Percentiles rank a stretch among this genome's conserved stretches.
Conservation (phyloP, 2,888 invertebrate genomes). For the Trichogramma evanescens region DNA sequence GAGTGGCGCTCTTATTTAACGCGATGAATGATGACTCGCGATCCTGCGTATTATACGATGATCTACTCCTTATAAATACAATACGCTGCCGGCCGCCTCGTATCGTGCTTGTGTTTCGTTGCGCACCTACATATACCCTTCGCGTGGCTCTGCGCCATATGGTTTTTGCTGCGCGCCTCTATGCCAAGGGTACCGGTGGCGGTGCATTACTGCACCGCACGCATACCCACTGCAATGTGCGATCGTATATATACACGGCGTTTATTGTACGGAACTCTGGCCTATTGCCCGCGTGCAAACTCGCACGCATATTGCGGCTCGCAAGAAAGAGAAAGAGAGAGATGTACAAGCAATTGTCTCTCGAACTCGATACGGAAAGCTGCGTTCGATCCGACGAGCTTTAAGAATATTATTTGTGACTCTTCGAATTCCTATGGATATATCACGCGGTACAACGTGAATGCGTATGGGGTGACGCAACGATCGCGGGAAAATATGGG, state of each 20-base stretch:
- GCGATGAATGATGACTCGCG: too few relatives aligned
- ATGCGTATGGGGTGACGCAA: background rate
- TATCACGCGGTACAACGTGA: background rate
- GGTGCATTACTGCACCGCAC: too few relatives aligned
- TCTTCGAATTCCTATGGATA: background rate
- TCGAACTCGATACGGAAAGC: conserved; percentile 5
- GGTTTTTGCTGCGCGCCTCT: conserved; percentile 27
- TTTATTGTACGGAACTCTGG: conserved; percentile 31
- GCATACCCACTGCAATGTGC: too few relatives aligned
- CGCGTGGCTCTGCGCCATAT: conserved; percentile 32
- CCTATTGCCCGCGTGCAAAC: conserved; percentile 27
- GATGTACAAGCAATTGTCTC: background rate
- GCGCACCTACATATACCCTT: conserved; percentile 20
- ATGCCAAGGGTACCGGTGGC: too few relatives aligned
- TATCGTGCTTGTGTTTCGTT: conserved; percentile 13
- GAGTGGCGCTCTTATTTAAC: too few relatives aligned
- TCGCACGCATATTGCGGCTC: conserved; percentile 11
- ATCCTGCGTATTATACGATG: too few relatives aligned
- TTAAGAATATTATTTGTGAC: too few relatives aligned
- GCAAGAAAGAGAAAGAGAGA: conserved; percentile 13
- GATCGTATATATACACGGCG: conserved; percentile 12
- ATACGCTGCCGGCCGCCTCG: background rate
- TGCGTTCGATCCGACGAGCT: background rate
- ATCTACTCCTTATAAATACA: background rate
- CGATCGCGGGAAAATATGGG: conserved; percentile 6